Conservation (phyloP, 64 coral and sea anemone species). For the Exaiptasia diaphana region DNA sequence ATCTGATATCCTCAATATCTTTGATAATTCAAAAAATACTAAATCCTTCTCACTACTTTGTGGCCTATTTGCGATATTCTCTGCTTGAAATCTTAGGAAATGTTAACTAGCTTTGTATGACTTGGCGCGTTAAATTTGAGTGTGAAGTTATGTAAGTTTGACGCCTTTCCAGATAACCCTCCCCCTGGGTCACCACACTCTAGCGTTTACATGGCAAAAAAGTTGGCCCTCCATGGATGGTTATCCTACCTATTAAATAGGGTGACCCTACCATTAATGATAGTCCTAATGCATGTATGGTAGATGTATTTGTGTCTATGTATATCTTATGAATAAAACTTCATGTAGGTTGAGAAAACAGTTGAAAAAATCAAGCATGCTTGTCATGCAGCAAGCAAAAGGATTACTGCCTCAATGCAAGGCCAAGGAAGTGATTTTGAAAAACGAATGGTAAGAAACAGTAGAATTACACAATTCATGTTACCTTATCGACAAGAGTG, state of each 20-base stretch:
- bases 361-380: conserved; percentile 97
- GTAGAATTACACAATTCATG: no score
- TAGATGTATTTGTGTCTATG: neutral
- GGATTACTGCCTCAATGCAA: conserved; percentile 84
- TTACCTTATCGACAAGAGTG: no score
- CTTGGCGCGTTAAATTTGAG: no score
- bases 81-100: no score
- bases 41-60: no score
- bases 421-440: conserved; percentile 88
- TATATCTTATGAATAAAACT: no score
- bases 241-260: neutral
- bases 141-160: no score
- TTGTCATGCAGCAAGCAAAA: conserved; percentile 87
- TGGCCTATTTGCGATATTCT: no score
- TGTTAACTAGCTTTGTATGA: no score
- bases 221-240: neutral
- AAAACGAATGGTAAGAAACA: conserved; percentile 67
- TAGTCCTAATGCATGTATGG: neutral
- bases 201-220: neutral
- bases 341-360: conserved; percentile 88
- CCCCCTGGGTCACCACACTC: neutral
- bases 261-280: neutral
- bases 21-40: no score
- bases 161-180: no score
- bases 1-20: no score